Conservation (phyloP, 2,113 vertebrate genomes). For the Chascanopsetta lugubris region DNA sequence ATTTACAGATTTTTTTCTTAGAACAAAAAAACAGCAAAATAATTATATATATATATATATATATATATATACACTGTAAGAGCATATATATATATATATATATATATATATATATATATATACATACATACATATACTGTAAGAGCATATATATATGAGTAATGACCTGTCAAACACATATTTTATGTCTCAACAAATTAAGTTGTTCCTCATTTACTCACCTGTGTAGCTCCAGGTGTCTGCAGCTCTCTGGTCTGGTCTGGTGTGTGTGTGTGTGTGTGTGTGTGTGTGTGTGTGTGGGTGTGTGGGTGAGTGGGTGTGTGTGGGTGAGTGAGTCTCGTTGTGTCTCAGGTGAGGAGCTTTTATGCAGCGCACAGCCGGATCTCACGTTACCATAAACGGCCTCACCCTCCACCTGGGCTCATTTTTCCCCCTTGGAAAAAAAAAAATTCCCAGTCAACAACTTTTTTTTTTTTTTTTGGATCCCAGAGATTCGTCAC, state of each 20-base stretch:
- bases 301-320: too few species aligned
- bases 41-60: too few species aligned
- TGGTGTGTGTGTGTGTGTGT: too few species aligned
- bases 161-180: not conserved
- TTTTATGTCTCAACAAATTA: not conserved
- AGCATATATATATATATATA: too few species aligned
- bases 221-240: constrained; percentile 36
- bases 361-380: constrained; percentile 50
- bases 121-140: too few species aligned
- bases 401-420: constrained; percentile 39
- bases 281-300: too few species aligned
- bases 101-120: too few species aligned
- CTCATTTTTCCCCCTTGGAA: not conserved
- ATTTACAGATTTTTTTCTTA: too few species aligned
- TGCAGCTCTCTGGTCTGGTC: not conserved
- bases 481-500: not conserved
- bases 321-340: too few species aligned
- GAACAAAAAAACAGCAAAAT: too few species aligned
- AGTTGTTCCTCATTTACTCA: constrained; percentile 30
- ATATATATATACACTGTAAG: too few species aligned
- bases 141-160: too few species aligned
- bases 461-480: not conserved
- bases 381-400: constrained; percentile 47
- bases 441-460: not conserved
- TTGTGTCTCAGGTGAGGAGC: constrained; percentile 5